Percentiles rank a stretch among this genome's conserved stretches.
phyloP scores from a whole-genome alignment of 2,888 invertebrate genomes.

The Teleiodes luculella region DNA sequence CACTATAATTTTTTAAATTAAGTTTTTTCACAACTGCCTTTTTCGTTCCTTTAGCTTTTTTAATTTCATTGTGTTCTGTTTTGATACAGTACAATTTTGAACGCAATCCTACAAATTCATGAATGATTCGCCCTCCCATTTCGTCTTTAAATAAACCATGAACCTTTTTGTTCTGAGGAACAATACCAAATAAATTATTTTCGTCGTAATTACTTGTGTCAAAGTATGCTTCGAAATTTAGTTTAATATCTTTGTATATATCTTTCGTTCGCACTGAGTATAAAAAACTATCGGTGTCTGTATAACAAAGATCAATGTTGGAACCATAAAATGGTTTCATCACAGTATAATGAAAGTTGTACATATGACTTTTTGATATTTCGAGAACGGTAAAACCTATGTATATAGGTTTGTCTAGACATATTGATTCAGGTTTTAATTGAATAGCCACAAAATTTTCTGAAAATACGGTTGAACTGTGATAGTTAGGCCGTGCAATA shows the following conservation, averaged over 20 bases:
- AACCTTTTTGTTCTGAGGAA: not conserved
- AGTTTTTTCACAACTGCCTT: too few species aligned
- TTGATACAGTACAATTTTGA: slow-evolving; percentile 15
- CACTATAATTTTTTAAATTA: slow-evolving; percentile 8
- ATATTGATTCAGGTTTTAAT: slow-evolving; percentile 11
- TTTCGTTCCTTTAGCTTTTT: slow-evolving; percentile 14
- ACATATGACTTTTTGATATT: slow-evolving; percentile 15
- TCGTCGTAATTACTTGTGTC: slow-evolving; percentile 2
- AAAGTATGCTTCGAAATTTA: not conserved
- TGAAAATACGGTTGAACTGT: slow-evolving; percentile 12
- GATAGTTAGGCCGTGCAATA: slow-evolving; percentile 14
- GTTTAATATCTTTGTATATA: slow-evolving; percentile 14
- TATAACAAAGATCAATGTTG: slow-evolving; percentile 12
- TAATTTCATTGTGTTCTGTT: not conserved
- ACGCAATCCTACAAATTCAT: slow-evolving; percentile 15
- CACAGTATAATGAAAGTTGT: slow-evolving; percentile 18
- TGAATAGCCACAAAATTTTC: slow-evolving; percentile 16
- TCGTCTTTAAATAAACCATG: slow-evolving; percentile 17
- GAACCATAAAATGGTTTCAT: slow-evolving; percentile 10
- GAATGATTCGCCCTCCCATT: not conserved
- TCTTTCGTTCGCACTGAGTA: slow-evolving; percentile 15
- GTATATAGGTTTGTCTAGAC: slow-evolving; percentile 15
- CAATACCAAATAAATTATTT: not conserved
- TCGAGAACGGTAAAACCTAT: slow-evolving; percentile 14
- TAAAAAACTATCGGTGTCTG: slow-evolving; percentile 18